Percentiles rank a stretch among this genome's conserved stretches.
These are phyloP conservation scores for Callithrix jacchus DNA, from an alignment of 2,113 vertebrate genomes.

Conservation along the genomic window DNA sequence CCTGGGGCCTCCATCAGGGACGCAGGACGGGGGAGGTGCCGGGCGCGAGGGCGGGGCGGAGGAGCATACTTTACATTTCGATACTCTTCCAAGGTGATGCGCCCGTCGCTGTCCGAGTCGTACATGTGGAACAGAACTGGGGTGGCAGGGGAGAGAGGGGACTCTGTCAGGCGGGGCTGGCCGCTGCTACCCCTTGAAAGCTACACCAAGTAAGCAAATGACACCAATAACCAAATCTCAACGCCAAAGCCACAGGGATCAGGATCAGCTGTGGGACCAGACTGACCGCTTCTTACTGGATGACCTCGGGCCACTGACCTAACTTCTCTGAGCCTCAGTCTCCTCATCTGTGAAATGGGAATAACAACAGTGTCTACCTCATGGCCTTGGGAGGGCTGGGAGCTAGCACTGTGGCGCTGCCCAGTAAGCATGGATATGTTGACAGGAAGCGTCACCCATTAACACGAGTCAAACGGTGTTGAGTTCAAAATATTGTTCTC, in stretches of 20 bases:
- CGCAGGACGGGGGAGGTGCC: rapidly evolving
- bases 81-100: constrained; percentile 94
- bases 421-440: rapidly evolving
- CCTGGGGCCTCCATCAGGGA: not conserved
- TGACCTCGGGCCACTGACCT: not conserved
- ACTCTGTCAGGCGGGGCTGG: not conserved
- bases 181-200: too few species aligned
- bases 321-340: not conserved
- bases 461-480: too few species aligned
- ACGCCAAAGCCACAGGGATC: not conserved
- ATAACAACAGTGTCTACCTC: rapidly evolving
- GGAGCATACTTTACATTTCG: constrained; percentile 87
- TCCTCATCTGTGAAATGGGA: not conserved
- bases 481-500: too few species aligned
- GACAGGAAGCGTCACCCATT: rapidly evolving
- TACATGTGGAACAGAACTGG: constrained; percentile 98
- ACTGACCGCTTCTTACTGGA: not conserved
- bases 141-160: rapidly evolving
- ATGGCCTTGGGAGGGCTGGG: rapidly evolving
- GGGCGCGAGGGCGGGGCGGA: not conserved
- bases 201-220: not conserved
- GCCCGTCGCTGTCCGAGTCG: constrained; percentile 93
- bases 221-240: rapidly evolving
- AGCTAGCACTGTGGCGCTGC: not conserved
- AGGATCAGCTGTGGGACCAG: not conserved